Evolutionary conservation across 2,888 invertebrate genomes (phyloP), one percentile per base, ranked within the genome.

Genomic region (Ennomos erosarius): DNA sequence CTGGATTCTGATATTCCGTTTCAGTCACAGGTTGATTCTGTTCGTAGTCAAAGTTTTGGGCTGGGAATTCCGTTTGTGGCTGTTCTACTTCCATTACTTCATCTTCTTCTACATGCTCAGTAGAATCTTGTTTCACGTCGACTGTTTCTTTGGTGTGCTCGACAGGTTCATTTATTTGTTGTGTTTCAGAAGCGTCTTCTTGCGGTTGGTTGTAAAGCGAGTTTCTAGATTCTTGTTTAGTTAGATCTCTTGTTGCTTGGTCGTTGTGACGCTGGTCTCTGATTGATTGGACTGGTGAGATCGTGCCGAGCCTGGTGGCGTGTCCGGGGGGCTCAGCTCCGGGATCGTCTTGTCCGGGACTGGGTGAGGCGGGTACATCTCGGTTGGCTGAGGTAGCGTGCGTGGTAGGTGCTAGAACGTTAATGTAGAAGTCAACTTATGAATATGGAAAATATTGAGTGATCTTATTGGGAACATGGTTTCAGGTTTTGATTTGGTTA

Each of bases 311-410:
- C 75, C 78, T 40, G 87, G 82, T 33, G 88, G 90, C 1, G 87
- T 85, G 51, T 84, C 86, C 64, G 88, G 90, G 13, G 92, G 92
- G 59, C 81, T 89, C 80, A 88, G 66, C 71, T 90, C 91, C 49
- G 90, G 89, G 43, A 91, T 90, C 46, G 80, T 84, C 74, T 78
- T 76, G 81, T 90, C 91, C 66, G 87, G 85, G 55, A 76, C 69
- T 64, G 87, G 90, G 47, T 67, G 84, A 66, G 85, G 82, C 46
- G 78, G 83, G 75, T 78, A 81, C 69, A 82, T 79, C 78, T 87
- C 88, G 68, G 81, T 81, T 68, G 82, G 88, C 55, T 75, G 82
- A 39, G 82, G 90, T 62, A 70, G 81, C 51, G 88, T 84, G 85
- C 91, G 92, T 64, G 92, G 92, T 62, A 79, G 82, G 91, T 92